A percentile compares a stretch with the other conserved stretches of the same genome.
phyloP scores from a whole-genome alignment of 2,113 vertebrate genomes.

The Oncorhynchus kisutch region DNA sequence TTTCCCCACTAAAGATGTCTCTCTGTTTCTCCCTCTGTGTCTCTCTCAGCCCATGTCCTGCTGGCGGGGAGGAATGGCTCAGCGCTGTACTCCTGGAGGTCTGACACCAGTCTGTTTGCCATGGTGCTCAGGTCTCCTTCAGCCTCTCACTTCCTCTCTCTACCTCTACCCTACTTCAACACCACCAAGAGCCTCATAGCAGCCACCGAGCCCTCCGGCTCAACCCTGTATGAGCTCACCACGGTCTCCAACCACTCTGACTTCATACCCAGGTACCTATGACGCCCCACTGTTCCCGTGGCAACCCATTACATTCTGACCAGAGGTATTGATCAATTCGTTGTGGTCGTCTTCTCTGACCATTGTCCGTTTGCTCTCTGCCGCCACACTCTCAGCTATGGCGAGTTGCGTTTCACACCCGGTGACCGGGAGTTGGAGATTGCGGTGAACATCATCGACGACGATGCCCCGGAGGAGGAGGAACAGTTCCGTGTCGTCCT shows the following conservation, averaged over 20 bases:
- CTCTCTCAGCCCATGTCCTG: conserved; percentile 78
- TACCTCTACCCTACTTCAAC: conserved; percentile 76
- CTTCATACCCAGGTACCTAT: conserved; percentile 87
- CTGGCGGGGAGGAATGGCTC: conserved; percentile 76
- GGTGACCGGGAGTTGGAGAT: conserved; percentile 84
- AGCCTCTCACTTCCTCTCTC: conserved; percentile 69
- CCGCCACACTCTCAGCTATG: conserved; percentile 77
- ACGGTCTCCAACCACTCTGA: conserved; percentile 89
- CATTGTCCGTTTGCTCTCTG: too few species aligned
- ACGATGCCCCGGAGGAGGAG: conserved; percentile 84
- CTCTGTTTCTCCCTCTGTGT: conserved; percentile 1
- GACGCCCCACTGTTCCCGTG: background rate
- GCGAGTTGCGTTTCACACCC: conserved; percentile 89
- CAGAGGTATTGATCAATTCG: background rate
- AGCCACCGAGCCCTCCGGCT: conserved; percentile 55
- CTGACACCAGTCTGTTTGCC: conserved; percentile 76
- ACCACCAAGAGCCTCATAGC: conserved; percentile 82
- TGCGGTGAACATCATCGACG: conserved; percentile 88
- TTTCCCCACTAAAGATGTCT: too few species aligned
- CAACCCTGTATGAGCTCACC: conserved; percentile 82
- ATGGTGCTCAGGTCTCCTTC: conserved; percentile 72
- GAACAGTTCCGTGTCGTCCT: conserved; percentile 85
- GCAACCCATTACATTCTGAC: background rate
- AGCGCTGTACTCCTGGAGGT: conserved; percentile 82
- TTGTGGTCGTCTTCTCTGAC: background rate